Evolutionary conservation across 2,113 vertebrate genomes (phyloP).

Genomic region (Varanus komodoensis): DNA sequence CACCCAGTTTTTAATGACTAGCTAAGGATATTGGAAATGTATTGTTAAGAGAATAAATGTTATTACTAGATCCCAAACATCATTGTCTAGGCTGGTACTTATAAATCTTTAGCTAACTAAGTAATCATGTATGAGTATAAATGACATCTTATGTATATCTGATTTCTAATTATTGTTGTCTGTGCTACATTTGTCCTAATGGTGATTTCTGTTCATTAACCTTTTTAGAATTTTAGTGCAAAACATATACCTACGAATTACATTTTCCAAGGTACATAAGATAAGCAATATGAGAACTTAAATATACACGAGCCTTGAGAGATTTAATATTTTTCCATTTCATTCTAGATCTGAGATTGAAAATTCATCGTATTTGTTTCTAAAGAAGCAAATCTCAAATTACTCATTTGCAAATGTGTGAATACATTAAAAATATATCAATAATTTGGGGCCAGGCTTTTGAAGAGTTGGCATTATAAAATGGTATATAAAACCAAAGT

Average conservation of each 20-base stretch:
- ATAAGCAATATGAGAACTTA: neutral
- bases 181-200: conserved; percentile 23
- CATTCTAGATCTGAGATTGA: neutral
- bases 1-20: neutral
- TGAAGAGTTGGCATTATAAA: neutral
- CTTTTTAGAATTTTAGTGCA: neutral
- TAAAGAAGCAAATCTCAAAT: conserved; percentile 16
- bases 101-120: neutral
- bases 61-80: conserved; percentile 11
- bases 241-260: neutral
- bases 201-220: neutral
- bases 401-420: neutral
- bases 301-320: neutral
- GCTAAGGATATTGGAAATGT: accelerated
- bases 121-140: neutral
- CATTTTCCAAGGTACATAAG: neutral
- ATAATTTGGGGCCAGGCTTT: neutral
- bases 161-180: neutral
- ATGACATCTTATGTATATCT: neutral
- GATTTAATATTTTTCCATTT: conserved; percentile 2
- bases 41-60: neutral
- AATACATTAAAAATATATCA: conserved; percentile 20
- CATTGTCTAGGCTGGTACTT: neutral
- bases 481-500: conserved; percentile 18
- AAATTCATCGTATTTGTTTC: conserved; percentile 40